These are phyloP conservation scores for Melierax canorus DNA, from an alignment of 2,113 vertebrate genomes.

Conservation along the genomic window DNA sequence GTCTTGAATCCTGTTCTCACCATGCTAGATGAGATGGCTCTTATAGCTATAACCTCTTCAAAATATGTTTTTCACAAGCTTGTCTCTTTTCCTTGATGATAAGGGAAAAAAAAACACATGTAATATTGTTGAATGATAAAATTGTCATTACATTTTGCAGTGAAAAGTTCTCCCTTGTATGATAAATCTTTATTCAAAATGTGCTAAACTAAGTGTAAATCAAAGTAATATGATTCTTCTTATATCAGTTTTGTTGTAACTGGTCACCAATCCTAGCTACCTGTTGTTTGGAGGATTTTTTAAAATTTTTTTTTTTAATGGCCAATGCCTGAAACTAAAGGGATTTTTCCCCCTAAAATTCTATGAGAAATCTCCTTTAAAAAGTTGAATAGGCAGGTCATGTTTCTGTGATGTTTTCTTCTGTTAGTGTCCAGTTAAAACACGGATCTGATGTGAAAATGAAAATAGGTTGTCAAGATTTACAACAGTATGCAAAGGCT, in stretches of 20 bases:
- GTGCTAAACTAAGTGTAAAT: not conserved
- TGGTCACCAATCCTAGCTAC: not conserved
- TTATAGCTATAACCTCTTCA: not conserved
- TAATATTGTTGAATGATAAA: not conserved
- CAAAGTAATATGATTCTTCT: not conserved
- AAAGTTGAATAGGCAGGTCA: not conserved
- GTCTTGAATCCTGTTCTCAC: not conserved
- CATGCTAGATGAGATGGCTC: not conserved
- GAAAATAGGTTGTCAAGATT: not conserved
- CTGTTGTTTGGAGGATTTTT: not conserved
- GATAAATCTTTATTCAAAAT: not conserved
- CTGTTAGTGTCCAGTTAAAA: constrained; percentile 27
- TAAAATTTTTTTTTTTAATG: not conserved
- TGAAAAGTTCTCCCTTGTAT: not conserved
- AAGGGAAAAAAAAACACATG: fast-evolving
- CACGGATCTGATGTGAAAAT: not conserved
- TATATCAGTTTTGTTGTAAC: not conserved
- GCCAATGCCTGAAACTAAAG: not conserved
- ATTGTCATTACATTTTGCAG: not conserved
- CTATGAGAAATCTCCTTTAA: not conserved
- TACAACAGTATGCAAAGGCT: not conserved
- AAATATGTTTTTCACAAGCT: not conserved
- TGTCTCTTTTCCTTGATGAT: not conserved
- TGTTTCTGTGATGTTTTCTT: constrained; percentile 3
- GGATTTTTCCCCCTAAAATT: not conserved